Base-by-base conservation (phyloP, 2,888 invertebrate species). In the Boloria euphrosyne region DNA sequence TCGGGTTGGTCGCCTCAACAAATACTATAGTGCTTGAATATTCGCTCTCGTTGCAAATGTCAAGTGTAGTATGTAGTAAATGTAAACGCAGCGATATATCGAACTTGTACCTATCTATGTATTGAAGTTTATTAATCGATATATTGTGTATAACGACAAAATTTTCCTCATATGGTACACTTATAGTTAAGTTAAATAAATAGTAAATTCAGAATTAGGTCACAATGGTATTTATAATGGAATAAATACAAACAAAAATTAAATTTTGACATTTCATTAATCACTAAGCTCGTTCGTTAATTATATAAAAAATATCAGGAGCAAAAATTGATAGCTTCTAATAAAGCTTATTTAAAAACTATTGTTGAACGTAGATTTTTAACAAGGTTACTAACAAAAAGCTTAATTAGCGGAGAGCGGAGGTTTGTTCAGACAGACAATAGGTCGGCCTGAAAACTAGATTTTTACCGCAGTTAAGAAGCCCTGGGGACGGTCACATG, bases 381-480 rank as follows among this genome's bases (percentile, higher is more conserved):
- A 72, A 73, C 72, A 72, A 72, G 70, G 71, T 70, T 66, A 70
- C 66, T 69, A 63, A 67, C 72, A 72, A 73, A 73, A 73, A 73
- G 70, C 70, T 69, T 73, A 72, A 72, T 73, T 73, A 73, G 70
- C 65, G 68, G 66, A 54, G 64, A 66, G 58, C 68, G 64, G 53
- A 66, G 63, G 70, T 70, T 59, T 70, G 68, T 68, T 70, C 66
- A 38, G 61, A 68, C 58, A 70, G 70, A 70, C 70, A 70, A 68
- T 70, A 50, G 68, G 53, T 61, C 66, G 68, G 70, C 66, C 61
- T 68, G 58, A 70, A 70, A 70, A 68, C 68, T 66, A 62, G 68
- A 46, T 68, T 66, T 68, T 68, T 62, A 57, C 62, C 58, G 61
- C 68, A 68, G 63, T 58, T 70, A 68, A 66, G 65, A 68, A 68